phyloP scores from a whole-genome alignment of 2,888 invertebrate species.

The Scotopteryx bipunctaria region DNA sequence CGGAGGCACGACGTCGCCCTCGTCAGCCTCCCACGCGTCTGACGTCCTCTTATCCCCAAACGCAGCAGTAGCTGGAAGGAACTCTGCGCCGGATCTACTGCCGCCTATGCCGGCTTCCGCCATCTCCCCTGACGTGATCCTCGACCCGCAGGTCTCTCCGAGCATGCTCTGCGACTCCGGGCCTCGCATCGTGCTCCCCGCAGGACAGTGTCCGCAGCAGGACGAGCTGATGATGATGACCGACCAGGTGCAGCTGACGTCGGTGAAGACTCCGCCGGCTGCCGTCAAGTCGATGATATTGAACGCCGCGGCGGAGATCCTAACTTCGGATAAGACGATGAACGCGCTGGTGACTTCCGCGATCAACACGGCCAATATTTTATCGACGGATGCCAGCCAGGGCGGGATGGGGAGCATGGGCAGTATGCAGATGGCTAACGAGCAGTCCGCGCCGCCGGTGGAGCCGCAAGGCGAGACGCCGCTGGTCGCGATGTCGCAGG shows the following conservation, averaged over 20 bases:
- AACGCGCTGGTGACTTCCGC: slow-evolving; percentile 81
- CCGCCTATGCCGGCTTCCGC: slow-evolving; percentile 58
- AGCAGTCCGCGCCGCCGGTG: slow-evolving; percentile 51
- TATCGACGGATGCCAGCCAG: slow-evolving; percentile 61
- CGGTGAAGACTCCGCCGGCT: slow-evolving; percentile 82
- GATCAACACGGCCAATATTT: slow-evolving; percentile 77
- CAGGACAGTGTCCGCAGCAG: slow-evolving; percentile 44
- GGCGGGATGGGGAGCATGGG: slow-evolving; percentile 33
- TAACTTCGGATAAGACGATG: slow-evolving; percentile 85
- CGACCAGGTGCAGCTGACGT: slow-evolving; percentile 63
- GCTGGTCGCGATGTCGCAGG: slow-evolving; percentile 76
- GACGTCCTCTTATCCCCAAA: slow-evolving; percentile 66
- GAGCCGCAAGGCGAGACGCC: slow-evolving; percentile 68
- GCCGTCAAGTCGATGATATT: slow-evolving; percentile 90
- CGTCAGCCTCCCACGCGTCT: slow-evolving; percentile 62
- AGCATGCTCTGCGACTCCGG: slow-evolving; percentile 75
- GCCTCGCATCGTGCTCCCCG: slow-evolving; percentile 52
- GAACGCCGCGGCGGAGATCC: slow-evolving; percentile 88
- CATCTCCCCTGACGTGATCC: slow-evolving; percentile 83
- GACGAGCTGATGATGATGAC: slow-evolving; percentile 71
- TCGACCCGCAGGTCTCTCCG: slow-evolving; percentile 84
- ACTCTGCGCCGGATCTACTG: slow-evolving; percentile 61
- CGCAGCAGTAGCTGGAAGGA: slow-evolving; percentile 60
- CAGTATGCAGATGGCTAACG: slow-evolving; percentile 43
- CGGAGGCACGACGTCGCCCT: slow-evolving; percentile 58